Conservation (phyloP, 2,113 vertebrate species). For the Thinocorus orbignyianus region DNA sequence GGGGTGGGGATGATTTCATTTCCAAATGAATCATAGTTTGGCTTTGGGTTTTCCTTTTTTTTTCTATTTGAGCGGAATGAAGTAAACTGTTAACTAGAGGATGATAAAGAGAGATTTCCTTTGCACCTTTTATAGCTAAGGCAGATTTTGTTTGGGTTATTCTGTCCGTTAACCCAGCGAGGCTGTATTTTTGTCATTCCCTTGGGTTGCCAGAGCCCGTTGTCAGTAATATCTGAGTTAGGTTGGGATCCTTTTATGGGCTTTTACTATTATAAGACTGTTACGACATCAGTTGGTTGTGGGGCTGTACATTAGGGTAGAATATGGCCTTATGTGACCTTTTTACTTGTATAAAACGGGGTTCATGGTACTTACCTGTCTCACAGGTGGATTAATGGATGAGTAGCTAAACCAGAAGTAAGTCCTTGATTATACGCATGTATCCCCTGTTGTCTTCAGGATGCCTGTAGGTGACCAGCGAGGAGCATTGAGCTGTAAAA, state of each 20-base stretch:
- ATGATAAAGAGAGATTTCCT: slow-evolving; percentile 87
- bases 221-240: slow-evolving; percentile 26
- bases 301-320: neutral
- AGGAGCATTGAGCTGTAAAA: neutral
- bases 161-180: slow-evolving; percentile 72
- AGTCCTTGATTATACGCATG: no score
- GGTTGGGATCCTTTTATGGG: slow-evolving; percentile 53
- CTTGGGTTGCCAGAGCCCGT: slow-evolving; percentile 60
- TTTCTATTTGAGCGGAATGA: slow-evolving; percentile 67
- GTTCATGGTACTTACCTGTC: neutral
- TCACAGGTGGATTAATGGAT: neutral
- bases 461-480: neutral
- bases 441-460: neutral
- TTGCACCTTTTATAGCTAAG: slow-evolving; percentile 80
- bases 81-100: slow-evolving; percentile 84
- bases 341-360: neutral
- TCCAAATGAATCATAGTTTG: slow-evolving; percentile 75
- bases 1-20: slow-evolving; percentile 62
- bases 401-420: neutral
- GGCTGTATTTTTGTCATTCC: slow-evolving; percentile 67
- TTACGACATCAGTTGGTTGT: neutral
- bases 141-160: slow-evolving; percentile 83
- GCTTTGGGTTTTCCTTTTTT: slow-evolving; percentile 31
- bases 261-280: slow-evolving; percentile 33
- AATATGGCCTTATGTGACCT: neutral